These are phyloP conservation scores for Calliphora vicina DNA, from an alignment of 1,140 invertebrate species.

Conservation along the genomic window DNA sequence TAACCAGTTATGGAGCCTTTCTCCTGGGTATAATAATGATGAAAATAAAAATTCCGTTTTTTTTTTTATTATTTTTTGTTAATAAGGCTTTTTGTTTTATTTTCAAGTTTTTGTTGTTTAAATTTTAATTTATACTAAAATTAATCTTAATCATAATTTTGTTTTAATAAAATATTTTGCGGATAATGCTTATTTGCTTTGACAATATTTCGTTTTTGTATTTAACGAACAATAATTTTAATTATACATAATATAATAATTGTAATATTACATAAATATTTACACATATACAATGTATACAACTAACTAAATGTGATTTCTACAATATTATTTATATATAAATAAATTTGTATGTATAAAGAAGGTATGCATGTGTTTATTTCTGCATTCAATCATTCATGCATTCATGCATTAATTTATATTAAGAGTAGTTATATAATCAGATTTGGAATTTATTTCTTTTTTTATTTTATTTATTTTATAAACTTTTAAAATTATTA, in stretches of 20 bases:
- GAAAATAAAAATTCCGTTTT: not conserved
- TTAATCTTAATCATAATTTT: constrained; percentile 7
- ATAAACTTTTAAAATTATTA: not conserved
- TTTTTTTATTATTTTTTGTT: not conserved
- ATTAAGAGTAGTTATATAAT: too few relatives aligned
- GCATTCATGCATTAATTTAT: too few relatives aligned
- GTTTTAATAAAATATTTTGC: constrained; percentile 6
- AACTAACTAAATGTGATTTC: not conserved
- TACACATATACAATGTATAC: constrained; percentile 10
- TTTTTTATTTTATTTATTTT: not conserved
- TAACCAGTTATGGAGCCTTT: too few relatives aligned
- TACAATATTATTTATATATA: not conserved
- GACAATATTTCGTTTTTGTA: constrained; percentile 1
- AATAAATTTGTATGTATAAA: not conserved
- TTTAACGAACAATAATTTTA: constrained; percentile 6
- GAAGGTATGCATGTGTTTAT: too few relatives aligned
- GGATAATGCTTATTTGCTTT: constrained; percentile 3
- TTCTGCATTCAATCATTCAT: too few relatives aligned
- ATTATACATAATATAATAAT: constrained; percentile 3
- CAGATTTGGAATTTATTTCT: constrained; percentile 1
- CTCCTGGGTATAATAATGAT: too few relatives aligned
- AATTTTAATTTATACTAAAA: constrained; percentile 15
- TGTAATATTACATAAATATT: constrained; percentile 1
- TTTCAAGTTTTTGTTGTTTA: constrained; percentile 8
- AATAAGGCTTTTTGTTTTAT: constrained; percentile 17